phyloP scores from a whole-genome alignment of 2,113 vertebrate genomes.

The Tursiops truncatus region DNA sequence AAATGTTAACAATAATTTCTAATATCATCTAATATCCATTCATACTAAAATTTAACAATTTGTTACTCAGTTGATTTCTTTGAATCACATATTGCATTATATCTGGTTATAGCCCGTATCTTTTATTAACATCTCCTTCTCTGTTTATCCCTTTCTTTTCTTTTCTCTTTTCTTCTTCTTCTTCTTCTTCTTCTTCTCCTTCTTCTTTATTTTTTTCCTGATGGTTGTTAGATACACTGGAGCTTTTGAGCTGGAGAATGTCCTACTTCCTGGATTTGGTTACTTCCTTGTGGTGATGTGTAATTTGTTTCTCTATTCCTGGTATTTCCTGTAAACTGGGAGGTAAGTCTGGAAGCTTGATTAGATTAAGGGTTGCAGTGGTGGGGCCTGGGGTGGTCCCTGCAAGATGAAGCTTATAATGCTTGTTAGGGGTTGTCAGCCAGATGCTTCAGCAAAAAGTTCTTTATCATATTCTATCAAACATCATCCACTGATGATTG shows the following conservation, averaged over 20 bases:
- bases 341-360: neutral
- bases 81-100: neutral
- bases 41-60: neutral
- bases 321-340: neutral
- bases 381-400: neutral
- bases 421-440: neutral
- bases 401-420: neutral
- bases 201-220: neutral
- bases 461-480: neutral
- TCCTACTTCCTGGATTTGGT: neutral
- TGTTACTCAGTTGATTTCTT: neutral
- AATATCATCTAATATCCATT: neutral
- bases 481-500: accelerated
- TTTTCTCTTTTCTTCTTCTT: neutral
- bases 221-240: neutral
- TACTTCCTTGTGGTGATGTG: neutral
- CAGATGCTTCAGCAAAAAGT: neutral
- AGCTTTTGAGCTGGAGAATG: neutral
- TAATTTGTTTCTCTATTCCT: neutral
- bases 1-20: neutral
- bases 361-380: neutral
- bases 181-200: neutral
- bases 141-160: neutral
- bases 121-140: neutral
- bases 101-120: neutral